Evolutionary conservation across 2,888 invertebrate genomes (phyloP).

Genomic region (Ophion slaviceki): DNA sequence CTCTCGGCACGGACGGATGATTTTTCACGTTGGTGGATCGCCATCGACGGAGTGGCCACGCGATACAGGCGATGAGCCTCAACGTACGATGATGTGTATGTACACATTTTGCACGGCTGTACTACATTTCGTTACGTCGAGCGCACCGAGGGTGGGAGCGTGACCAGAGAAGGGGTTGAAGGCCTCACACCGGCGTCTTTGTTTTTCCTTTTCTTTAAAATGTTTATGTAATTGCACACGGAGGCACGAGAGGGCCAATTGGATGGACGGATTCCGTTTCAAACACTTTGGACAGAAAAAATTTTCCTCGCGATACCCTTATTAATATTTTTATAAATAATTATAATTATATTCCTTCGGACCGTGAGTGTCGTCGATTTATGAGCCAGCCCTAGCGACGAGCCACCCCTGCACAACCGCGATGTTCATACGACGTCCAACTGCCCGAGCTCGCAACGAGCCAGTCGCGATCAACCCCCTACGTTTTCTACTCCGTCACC

Average conservation of each 20-base stretch:
- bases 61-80: constrained; percentile 9
- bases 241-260: constrained; percentile 11
- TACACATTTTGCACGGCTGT: constrained; percentile 15
- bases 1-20: neutral
- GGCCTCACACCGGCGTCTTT: constrained; percentile 52
- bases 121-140: constrained; percentile 11
- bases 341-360: constrained; percentile 15
- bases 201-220: neutral
- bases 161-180: constrained; percentile 34
- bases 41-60: constrained; percentile 2
- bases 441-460: constrained; percentile 47
- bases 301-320: neutral
- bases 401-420: constrained; percentile 35
- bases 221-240: neutral
- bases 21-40: constrained; percentile 1
- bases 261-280: constrained; percentile 31
- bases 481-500: constrained; percentile 40
- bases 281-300: neutral
- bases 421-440: constrained; percentile 57
- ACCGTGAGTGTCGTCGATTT: neutral
- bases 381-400: constrained; percentile 5
- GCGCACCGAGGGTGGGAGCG: neutral
- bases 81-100: constrained; percentile 34
- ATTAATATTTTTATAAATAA: neutral
- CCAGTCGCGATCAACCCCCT: constrained; percentile 22